Conservation (phyloP, 2,888 invertebrate genomes). For the Polydrusus cervinus region DNA sequence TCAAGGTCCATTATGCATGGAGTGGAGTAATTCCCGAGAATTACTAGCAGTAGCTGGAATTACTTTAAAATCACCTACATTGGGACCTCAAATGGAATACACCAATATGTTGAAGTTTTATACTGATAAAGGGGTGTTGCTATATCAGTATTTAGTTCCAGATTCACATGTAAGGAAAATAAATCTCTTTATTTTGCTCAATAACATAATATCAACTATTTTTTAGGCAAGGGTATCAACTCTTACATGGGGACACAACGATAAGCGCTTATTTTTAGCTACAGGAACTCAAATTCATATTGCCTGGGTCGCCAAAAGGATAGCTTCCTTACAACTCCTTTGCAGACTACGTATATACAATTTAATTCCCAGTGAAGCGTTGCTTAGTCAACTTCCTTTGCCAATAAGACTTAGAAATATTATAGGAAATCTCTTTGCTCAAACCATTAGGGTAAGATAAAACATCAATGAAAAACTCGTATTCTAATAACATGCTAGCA, state of each 20-base stretch:
- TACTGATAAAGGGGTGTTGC: constrained; percentile 86
- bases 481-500: too few relatives aligned
- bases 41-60: constrained; percentile 92
- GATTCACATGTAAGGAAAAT: constrained; percentile 72
- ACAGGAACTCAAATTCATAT: constrained; percentile 94
- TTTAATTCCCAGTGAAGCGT: constrained; percentile 82
- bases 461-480: too few relatives aligned
- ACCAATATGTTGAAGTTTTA: constrained; percentile 93
- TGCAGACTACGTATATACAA: constrained; percentile 88
- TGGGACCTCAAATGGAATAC: constrained; percentile 74
- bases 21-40: constrained; percentile 97
- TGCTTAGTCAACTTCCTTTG: constrained; percentile 86
- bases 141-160: constrained; percentile 87
- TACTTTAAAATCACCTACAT: constrained; percentile 71
- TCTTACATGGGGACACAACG: constrained; percentile 98
- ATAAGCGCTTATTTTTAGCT: constrained; percentile 94
- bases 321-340: constrained; percentile 92
- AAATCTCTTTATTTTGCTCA: too few relatives aligned
- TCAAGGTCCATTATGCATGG: constrained; percentile 88
- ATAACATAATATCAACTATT: background rate
- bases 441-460: constrained; percentile 88
- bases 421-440: constrained; percentile 90
- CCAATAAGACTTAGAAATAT: constrained; percentile 90
- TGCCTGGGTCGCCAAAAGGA: constrained; percentile 92
- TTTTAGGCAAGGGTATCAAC: constrained; percentile 89